Evolutionary conservation across 2,113 vertebrate species (phyloP).

Genomic region (Myrmecophaga tridactyla): DNA sequence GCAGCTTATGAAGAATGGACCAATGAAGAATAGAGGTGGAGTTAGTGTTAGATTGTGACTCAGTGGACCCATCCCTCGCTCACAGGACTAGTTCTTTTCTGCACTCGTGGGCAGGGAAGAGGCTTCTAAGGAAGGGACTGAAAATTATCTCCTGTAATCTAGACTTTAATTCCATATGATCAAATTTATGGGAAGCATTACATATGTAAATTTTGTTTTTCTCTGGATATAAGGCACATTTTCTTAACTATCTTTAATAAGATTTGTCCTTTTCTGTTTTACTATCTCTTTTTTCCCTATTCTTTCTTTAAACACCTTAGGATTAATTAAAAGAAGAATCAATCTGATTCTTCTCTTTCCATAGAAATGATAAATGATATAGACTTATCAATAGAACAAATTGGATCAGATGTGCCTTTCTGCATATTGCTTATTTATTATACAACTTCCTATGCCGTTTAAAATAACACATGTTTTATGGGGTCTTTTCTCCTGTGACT

Average conservation of each 20-base stretch:
- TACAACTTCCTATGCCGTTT: slow-evolving; percentile 60
- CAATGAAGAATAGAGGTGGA: too few relatives aligned
- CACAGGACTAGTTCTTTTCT: background rate
- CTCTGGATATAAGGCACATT: background rate
- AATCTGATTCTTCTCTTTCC: background rate
- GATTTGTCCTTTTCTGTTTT: background rate
- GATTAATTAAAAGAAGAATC: slow-evolving; percentile 23
- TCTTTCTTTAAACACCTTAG: background rate
- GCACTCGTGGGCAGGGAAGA: background rate
- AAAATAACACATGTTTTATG: slow-evolving; percentile 71
- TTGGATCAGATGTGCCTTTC: slow-evolving; percentile 36
- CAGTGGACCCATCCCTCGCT: background rate
- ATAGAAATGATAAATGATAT: slow-evolving; percentile 45
- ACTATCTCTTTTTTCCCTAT: background rate
- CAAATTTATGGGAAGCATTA: background rate
- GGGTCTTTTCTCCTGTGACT: slow-evolving; percentile 72
- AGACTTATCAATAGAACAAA: slow-evolving; percentile 38
- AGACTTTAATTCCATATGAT: background rate
- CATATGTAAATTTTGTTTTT: slow-evolving; percentile 1
- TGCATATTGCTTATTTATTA: slow-evolving; percentile 68
- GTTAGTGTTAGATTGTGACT: background rate
- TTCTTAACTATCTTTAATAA: slow-evolving; percentile 1
- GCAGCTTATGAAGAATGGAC: background rate
- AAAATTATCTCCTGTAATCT: background rate
- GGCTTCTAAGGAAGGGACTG: background rate